Evolutionary conservation across 1,140 invertebrate genomes (phyloP), one percentile per base, ranked within the genome.

Genomic region (Drosophila funebris): DNA sequence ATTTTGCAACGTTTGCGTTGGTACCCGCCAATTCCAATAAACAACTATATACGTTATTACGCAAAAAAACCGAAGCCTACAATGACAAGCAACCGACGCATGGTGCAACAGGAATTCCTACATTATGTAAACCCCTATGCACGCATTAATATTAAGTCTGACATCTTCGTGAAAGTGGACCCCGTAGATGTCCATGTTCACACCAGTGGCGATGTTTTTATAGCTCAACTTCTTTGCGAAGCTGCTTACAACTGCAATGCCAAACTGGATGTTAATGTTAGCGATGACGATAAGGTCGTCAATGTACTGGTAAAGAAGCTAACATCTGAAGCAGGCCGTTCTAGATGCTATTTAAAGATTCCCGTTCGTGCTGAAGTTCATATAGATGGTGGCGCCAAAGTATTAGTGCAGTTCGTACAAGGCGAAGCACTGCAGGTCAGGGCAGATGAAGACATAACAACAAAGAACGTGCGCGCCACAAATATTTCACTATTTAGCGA

Each of bases 111-210:
- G 31, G 90, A 91, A 31, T 48, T 75, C 14, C 33, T 88, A 22
- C 85, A 66, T 69, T 91, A 91, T 63, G 72, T 91, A 76, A 87
- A 90, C 56, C 88, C 88, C 0, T 71, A 61, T 37, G 73, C 90
- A 18, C 71, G 76, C 18, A 90, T 91, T 14, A 91, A 88, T 48
- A 62, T 91, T 0, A 56, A 54, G 9, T 78, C 84, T 0, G 87
- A 91, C 33, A 72, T 90, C 4, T 70, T 58, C 8, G 14, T 91
- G 1, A 71, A 66, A 29, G 43, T 91, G 3, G 68, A 78, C 20
- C 74, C 80, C 0, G 80, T 73, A 0, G 87, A 91, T 61, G 76
- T 91, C 0, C 74, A 87, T 58, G 68, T 76, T 24, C 78, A 90
- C 54, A 81, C 80, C 14, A 80, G 69, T 36, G 85, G 83, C 0